phyloP scores from a whole-genome alignment of 2,113 vertebrate species.

The Corvus hawaiiensis region DNA sequence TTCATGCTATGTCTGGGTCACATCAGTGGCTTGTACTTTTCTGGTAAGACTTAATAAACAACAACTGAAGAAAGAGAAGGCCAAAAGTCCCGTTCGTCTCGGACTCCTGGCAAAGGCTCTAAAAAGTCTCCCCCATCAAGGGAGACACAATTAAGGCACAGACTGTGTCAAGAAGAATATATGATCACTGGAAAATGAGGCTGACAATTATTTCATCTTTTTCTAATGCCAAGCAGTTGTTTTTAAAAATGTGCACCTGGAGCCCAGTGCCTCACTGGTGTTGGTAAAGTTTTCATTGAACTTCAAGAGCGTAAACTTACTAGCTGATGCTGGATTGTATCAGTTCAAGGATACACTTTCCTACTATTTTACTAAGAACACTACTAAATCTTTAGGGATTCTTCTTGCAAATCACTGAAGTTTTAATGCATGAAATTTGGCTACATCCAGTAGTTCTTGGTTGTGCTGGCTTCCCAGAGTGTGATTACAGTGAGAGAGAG shows the following conservation, averaged over 20 bases:
- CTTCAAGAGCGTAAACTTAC: not conserved
- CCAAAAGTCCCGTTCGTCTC: too few species aligned
- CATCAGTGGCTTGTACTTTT: too few species aligned
- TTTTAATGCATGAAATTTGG: not conserved
- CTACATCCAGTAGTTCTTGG: not conserved
- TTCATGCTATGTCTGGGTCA: too few species aligned
- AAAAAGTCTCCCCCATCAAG: too few species aligned
- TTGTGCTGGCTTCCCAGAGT: not conserved
- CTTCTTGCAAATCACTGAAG: not conserved
- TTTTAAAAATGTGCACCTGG: not conserved
- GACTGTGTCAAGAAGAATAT: not conserved
- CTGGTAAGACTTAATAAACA: too few species aligned
- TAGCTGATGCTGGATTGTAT: not conserved
- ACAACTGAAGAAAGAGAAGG: too few species aligned
- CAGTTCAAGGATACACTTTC: not conserved
- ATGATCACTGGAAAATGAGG: not conserved
- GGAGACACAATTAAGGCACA: too few species aligned
- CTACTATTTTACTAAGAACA: not conserved
- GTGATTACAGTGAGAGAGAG: not conserved
- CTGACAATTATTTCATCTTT: not conserved
- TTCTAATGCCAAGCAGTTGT: not conserved
- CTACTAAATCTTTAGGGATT: not conserved
- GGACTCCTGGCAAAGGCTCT: too few species aligned
- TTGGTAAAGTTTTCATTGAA: not conserved
- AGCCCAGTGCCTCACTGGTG: not conserved